Conservation (phyloP, 2,888 invertebrate species). For the Liodrosophila aerea region DNA sequence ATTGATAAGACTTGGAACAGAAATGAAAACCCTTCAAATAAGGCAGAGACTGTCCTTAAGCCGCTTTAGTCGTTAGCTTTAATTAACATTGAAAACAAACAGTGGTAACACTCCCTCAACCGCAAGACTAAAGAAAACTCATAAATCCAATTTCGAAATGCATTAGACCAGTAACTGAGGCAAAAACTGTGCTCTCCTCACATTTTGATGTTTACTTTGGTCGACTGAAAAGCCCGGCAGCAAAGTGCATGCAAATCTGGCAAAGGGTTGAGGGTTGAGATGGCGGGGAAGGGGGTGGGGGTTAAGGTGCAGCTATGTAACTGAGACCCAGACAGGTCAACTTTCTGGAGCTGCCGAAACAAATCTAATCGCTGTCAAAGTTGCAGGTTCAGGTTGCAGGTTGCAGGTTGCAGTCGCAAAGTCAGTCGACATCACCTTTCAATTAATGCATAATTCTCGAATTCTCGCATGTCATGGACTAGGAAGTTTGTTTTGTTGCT, state of each 20-base stretch:
- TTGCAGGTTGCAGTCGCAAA: conserved; percentile 14
- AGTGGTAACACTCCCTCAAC: conserved; percentile 51
- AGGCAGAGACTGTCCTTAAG: conserved; percentile 15
- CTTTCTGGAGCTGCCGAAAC: conserved; percentile 59
- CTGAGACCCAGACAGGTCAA: conserved; percentile 41
- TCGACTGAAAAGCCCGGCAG: conserved; percentile 47
- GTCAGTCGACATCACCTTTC: conserved; percentile 60
- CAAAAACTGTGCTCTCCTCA: background rate
- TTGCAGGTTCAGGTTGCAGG: conserved; percentile 30
- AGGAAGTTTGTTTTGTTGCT: conserved; percentile 55
- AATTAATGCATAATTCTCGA: conserved; percentile 75
- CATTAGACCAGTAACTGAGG: conserved; percentile 53
- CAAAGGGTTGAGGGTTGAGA: background rate
- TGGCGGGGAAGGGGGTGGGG: background rate
- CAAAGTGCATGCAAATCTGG: conserved; percentile 40
- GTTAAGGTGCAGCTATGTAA: conserved; percentile 26
- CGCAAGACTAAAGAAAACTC: conserved; percentile 66
- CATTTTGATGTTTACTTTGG: conserved; percentile 35
- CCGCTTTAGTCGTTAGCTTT: conserved; percentile 66
- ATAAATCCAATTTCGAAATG: conserved; percentile 80
- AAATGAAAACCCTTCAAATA: background rate
- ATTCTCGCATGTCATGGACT: conserved; percentile 70
- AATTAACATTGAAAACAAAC: conserved; percentile 79
- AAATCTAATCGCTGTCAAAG: conserved; percentile 47
- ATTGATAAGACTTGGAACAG: conserved; percentile 41